Conservation (phyloP, 2,888 invertebrate genomes). For the Heliconius erato region DNA sequence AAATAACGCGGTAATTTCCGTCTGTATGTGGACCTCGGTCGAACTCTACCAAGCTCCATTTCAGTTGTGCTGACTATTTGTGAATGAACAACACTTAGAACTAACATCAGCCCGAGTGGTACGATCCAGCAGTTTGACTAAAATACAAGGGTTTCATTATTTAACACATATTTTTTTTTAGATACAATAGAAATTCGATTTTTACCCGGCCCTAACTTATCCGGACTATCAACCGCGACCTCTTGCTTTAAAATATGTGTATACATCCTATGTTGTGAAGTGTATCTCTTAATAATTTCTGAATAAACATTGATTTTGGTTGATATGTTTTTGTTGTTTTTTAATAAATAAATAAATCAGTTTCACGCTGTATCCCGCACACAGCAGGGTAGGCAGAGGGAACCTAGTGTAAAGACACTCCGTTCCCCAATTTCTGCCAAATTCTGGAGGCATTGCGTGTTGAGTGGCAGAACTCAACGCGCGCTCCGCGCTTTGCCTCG, state of each 20-base stretch:
- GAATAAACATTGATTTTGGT: neutral
- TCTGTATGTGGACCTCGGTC: slow-evolving; percentile 73
- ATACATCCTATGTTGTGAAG: neutral
- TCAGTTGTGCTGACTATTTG: slow-evolving; percentile 84
- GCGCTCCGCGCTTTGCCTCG: too few species aligned
- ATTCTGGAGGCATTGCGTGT: too few species aligned
- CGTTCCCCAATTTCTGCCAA: too few species aligned
- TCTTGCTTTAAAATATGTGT: neutral
- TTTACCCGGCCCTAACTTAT: too few species aligned
- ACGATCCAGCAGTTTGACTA: slow-evolving; percentile 80
- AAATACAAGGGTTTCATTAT: slow-evolving; percentile 44
- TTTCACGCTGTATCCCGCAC: too few species aligned
- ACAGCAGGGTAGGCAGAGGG: too few species aligned
- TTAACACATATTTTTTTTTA: too few species aligned
- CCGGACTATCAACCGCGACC: too few species aligned
- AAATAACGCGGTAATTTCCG: slow-evolving; percentile 78
- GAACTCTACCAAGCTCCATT: slow-evolving; percentile 78
- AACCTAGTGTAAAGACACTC: too few species aligned
- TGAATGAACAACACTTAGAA: slow-evolving; percentile 80
- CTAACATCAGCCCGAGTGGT: slow-evolving; percentile 78
- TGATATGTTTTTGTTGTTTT: too few species aligned
- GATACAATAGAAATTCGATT: neutral
- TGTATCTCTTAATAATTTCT: neutral
- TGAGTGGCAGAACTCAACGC: too few species aligned
- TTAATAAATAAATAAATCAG: too few species aligned